Evolutionary conservation across 2,888 invertebrate genomes (phyloP).

Genomic region (Cheilosia vulpina): DNA sequence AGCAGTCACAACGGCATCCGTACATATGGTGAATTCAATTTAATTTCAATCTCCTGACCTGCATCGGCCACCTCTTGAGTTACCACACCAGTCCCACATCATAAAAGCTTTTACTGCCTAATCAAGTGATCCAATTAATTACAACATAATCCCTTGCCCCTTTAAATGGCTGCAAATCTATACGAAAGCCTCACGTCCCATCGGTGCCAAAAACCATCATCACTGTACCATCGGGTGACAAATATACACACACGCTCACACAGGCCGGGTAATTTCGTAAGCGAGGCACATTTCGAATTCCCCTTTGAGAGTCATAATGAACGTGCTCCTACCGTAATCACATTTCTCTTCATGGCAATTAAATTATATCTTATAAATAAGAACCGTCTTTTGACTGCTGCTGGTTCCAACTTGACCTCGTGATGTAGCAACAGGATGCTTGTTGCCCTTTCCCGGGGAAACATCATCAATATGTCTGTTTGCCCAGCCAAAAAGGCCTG

Average conservation of each 20-base stretch:
- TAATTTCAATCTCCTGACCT: conserved; percentile 12
- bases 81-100: conserved; percentile 9
- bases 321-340: conserved; percentile 33
- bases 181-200: neutral
- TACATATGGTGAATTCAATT: conserved; percentile 2
- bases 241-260: neutral
- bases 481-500: conserved; percentile 7
- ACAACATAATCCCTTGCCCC: conserved; percentile 45
- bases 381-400: conserved; percentile 2
- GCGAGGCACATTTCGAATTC: conserved; percentile 28
- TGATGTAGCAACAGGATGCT: neutral
- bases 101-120: conserved; percentile 47
- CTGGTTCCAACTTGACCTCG: neutral
- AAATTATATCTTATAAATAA: conserved; percentile 49
- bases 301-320: conserved; percentile 44
- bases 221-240: neutral
- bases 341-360: conserved; percentile 59
- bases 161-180: conserved; percentile 37
- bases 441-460: neutral
- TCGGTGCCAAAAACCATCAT: conserved; percentile 24
- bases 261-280: conserved; percentile 16
- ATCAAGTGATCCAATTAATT: conserved; percentile 62
- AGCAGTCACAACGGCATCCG: neutral
- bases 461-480: conserved; percentile 6
- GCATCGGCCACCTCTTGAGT: neutral